A percentile compares a stretch with the other conserved stretches of the same genome.
These are phyloP conservation scores for Augiades crinisus DNA, from an alignment of 2,888 invertebrate species.

Conservation along the genomic window DNA sequence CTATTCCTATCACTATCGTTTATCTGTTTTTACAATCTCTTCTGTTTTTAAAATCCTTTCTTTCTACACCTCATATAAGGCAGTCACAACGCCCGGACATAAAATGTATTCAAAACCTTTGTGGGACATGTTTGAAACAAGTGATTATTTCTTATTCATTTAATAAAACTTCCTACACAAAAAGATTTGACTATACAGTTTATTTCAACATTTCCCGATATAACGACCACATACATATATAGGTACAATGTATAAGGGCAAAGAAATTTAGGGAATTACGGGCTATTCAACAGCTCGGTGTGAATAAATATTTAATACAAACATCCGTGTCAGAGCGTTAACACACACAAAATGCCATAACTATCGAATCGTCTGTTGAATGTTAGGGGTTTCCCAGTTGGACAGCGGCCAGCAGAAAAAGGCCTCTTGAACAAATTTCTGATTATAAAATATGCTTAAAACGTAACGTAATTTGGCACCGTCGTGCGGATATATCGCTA, in stretches of 20 bases:
- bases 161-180: no score
- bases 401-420: constrained; percentile 73
- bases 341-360: constrained; percentile 64
- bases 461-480: constrained; percentile 27
- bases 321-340: constrained; percentile 49
- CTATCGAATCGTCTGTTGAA: constrained; percentile 75
- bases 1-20: no score
- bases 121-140: no score
- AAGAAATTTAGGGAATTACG: neutral
- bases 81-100: no score
- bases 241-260: constrained; percentile 3
- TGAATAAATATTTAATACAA: constrained; percentile 46
- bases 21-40: no score
- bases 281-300: constrained; percentile 30
- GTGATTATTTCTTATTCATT: no score
- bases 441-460: constrained; percentile 51
- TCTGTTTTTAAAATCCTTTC: no score
- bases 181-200: no score
- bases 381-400: constrained; percentile 74
- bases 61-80: no score
- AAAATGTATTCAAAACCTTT: no score
- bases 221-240: no score
- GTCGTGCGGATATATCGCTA: constrained; percentile 1
- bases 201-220: no score
- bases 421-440: constrained; percentile 69